Conservation (phyloP, 1,140 invertebrate species). For the Oncopodura yosiiana region DNA sequence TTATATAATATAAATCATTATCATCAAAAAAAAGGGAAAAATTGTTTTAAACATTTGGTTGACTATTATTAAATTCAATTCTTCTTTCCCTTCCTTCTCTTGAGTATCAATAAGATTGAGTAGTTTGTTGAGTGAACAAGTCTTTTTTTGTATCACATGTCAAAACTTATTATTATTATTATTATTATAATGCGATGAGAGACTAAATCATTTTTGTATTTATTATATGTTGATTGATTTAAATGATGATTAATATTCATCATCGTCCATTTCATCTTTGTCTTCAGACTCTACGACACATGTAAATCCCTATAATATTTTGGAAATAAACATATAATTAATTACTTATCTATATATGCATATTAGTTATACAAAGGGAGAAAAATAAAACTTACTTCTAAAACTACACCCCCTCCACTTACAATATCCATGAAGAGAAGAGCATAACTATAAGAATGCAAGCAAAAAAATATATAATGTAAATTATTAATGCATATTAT, state of each 20-base stretch:
- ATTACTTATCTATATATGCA: too few species aligned
- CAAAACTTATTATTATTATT: constrained; percentile 2
- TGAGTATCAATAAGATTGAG: too few species aligned
- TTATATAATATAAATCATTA: too few species aligned
- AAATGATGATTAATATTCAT: constrained; percentile 1
- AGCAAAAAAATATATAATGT: neutral
- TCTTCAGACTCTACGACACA: constrained; percentile 28
- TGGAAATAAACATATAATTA: too few species aligned
- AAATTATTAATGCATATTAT: neutral
- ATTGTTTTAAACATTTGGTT: too few species aligned
- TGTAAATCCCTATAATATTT: too few species aligned
- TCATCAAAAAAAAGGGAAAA: too few species aligned
- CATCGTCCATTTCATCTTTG: constrained; percentile 20
- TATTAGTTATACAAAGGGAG: too few species aligned
- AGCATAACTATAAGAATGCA: constrained; percentile 22
- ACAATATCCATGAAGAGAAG: constrained; percentile 33
- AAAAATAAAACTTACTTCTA: too few species aligned
- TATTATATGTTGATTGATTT: neutral
- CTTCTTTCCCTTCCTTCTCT: too few species aligned
- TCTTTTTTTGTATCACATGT: constrained; percentile 2
- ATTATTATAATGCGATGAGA: constrained; percentile 6
- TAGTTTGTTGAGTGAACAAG: too few species aligned
- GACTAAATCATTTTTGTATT: neutral
- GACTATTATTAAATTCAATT: too few species aligned
- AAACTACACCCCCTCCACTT: constrained; percentile 21